These are phyloP conservation scores for Chelmon rostratus DNA, from an alignment of 2,797 vertebrate species.

Conservation along the genomic window DNA sequence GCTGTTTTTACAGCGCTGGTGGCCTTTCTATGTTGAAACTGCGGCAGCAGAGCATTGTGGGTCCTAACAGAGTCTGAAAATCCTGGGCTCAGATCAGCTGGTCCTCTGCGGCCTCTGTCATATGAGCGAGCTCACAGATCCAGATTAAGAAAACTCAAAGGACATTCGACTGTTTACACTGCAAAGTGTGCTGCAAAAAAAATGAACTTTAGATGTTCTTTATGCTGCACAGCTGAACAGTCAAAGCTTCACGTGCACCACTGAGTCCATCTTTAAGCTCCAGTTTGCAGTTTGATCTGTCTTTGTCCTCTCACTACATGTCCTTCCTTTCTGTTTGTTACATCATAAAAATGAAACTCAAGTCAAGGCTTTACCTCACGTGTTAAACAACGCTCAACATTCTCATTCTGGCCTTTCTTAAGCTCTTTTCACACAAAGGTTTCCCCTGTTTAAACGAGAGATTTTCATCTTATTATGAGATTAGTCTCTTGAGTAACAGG, in stretches of 20 bases:
- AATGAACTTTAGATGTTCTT: background rate
- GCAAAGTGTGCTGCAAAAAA: background rate
- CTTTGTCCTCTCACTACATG: background rate
- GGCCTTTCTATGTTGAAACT: constrained; percentile 13
- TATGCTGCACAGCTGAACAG: background rate
- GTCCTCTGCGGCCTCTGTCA: constrained; percentile 25
- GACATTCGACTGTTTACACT: constrained; percentile 9
- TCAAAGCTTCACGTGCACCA: background rate
- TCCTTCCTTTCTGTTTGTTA: constrained; percentile 1
- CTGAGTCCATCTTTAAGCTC: background rate
- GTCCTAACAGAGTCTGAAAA: constrained; percentile 19
- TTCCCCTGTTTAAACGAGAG: constrained; percentile 62
- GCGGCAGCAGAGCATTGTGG: background rate
- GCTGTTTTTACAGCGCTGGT: background rate
- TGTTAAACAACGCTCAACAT: constrained; percentile 48
- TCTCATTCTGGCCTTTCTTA: constrained; percentile 51
- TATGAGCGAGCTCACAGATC: constrained; percentile 50
- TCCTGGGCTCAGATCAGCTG: constrained; percentile 42
- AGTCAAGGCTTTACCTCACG: constrained; percentile 37
- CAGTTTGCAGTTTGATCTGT: background rate
- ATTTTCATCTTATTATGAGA: constrained; percentile 76
- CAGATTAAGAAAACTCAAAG: constrained; percentile 35
- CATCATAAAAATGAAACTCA: background rate
- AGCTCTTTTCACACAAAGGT: constrained; percentile 70
- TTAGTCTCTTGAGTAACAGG: constrained; percentile 74